These are phyloP conservation scores for Scatophagus argus DNA, from an alignment of 2,113 vertebrate genomes.

Conservation along the genomic window DNA sequence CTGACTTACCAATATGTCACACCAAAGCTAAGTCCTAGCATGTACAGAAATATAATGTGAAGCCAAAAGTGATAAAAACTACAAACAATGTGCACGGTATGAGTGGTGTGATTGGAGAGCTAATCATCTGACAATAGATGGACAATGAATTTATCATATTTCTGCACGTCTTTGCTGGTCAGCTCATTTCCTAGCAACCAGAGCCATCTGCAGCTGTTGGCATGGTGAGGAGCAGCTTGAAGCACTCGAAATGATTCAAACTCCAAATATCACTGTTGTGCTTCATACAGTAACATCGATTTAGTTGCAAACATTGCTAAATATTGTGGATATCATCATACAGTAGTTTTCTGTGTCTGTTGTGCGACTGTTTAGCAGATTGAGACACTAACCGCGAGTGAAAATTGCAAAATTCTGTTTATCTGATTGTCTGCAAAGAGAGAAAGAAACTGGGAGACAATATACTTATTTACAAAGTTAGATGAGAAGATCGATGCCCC, in stretches of 20 bases:
- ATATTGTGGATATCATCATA: background rate
- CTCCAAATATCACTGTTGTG: background rate
- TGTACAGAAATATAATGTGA: background rate
- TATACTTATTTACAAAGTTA: background rate
- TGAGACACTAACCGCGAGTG: too few relatives aligned
- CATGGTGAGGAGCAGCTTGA: slow-evolving; percentile 25
- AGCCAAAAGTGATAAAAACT: background rate
- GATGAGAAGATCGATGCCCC: background rate
- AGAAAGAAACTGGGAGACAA: too few relatives aligned
- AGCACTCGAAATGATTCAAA: slow-evolving; percentile 1
- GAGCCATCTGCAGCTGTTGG: slow-evolving; percentile 26
- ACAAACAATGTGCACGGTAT: background rate
- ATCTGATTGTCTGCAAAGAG: too few relatives aligned
- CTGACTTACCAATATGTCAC: background rate
- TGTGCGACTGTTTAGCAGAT: too few relatives aligned
- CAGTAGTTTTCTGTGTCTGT: too few relatives aligned
- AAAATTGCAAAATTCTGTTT: too few relatives aligned
- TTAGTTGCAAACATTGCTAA: background rate
- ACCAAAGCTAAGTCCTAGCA: background rate
- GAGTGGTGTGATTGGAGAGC: background rate
- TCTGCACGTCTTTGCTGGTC: background rate
- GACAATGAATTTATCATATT: background rate
- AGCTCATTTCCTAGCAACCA: slow-evolving; percentile 43
- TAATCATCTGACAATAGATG: background rate
- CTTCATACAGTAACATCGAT: background rate